Base-by-base conservation (phyloP, 1,140 invertebrate genomes). In the Panonychus citri region DNA sequence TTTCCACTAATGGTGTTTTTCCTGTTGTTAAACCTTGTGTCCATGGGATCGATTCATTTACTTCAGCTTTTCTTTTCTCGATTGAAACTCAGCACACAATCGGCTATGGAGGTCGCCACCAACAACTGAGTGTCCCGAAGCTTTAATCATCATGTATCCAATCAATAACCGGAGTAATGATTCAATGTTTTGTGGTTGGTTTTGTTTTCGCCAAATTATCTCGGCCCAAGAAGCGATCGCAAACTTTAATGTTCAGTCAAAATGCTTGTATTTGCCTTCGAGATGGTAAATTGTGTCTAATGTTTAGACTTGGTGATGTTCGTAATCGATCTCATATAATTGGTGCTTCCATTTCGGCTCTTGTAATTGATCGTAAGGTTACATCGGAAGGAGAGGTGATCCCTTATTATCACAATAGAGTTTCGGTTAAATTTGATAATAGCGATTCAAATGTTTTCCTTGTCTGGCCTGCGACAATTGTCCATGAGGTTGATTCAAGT, bases 301-400 rank as follows among this genome's bases (percentile, higher is more conserved):
- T 96, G 80, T 95, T 97, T 70, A 75, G 94, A 8, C 88, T 98
- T 1, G 94, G 93, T 5, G 93, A 98, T 69, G 93, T 98, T 85
- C 75, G 93, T 53, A 95, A 95, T 69, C 30, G 54, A 17, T 94
- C 87, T 12, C 91, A 95, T 68, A 64, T 61, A 17, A 88, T 99
- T 52, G 87, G 88, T 21, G 87, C 86, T 0, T 82, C 80, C 58
- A 80, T 97, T 3, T 70, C 86, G 46, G 89, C 89, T 1, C 84
- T 94, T 67, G 70, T 98, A 52, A 91, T 99, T 49, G 48, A 58
- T n/a, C 57, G 60, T 48, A 64, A 63, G 53, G 59, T 63, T 0
- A 66, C 65, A 2, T 62, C 65, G 55, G 73, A 75, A 62, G 73
- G 73, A 17, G 73, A 75, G 62, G 68, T 65, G n/a, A 64, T 71